Base-by-base conservation (phyloP, 2,797 vertebrate genomes). In the Psittacula echo region DNA sequence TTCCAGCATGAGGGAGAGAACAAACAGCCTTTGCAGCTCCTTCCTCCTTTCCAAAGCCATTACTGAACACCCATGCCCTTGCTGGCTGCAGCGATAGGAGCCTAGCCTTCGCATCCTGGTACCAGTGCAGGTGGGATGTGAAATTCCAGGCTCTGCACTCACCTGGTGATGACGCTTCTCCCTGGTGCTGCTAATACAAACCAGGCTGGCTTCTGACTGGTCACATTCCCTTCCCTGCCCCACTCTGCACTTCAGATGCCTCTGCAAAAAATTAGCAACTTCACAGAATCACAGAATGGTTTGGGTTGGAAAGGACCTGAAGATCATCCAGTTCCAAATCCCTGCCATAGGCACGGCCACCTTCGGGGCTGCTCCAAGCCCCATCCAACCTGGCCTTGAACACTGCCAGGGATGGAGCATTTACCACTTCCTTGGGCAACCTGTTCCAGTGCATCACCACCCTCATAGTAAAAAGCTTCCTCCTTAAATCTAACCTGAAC, bases 81-180 rank as follows among this genome's bases (percentile, higher is more conserved):
- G 3, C 32, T 26, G n/a, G 61, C 68, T 19, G 60, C 76, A n/a
- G 51, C 2, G 2, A 23, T 18, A 4, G 45, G 27, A 53, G 42
- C 51, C 32, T 56, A 50, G 15, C 65, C 64, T n/a, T 13, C 6
- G 1, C 29, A 61, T 30, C 58, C 48, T 66, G 67, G 48, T 39
- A 74, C 76, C n/a, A 22, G 61, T 5, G 34, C 26, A 54, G 45
- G 48, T 47, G 37, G 48, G 66, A 92, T 37, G 24, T 3, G 0
- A 26, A 85, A 91, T 54, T 39, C 85, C 81, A 23, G 2, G 50
- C 54, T 62, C 83, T 56, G 88, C 34, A 41, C 58, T 74, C 14
- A 1, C 23, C 15, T 3, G 2, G 39, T 0, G 29, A 37, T 0
- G 1, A 78, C 2, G 3, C 24, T 75, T 45, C 68, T 53, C 47